These are phyloP conservation scores for Harpalus rufipes DNA, from an alignment of 2,888 invertebrate species.

Conservation along the genomic window DNA sequence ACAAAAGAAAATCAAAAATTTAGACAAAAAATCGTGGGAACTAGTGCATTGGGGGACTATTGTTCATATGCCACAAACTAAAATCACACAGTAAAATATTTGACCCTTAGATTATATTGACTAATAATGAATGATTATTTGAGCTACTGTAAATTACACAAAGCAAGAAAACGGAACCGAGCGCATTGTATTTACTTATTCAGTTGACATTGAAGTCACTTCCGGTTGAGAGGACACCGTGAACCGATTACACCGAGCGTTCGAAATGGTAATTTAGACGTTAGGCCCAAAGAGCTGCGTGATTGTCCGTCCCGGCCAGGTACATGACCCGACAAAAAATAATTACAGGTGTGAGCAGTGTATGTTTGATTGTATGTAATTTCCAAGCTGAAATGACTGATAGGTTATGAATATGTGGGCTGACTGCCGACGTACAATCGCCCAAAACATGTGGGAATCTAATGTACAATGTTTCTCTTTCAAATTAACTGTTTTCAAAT, in stretches of 20 bases:
- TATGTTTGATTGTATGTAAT: slow-evolving; percentile 55
- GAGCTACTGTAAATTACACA: slow-evolving; percentile 37
- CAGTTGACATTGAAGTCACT: slow-evolving; percentile 65
- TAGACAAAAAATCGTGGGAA: slow-evolving; percentile 65
- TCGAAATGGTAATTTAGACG: slow-evolving; percentile 51
- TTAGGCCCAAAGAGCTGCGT: slow-evolving; percentile 47
- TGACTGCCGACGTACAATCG: slow-evolving; percentile 12
- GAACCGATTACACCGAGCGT: slow-evolving; percentile 38
- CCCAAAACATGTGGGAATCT: slow-evolving; percentile 8
- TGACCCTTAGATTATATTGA: background rate
- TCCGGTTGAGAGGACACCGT: slow-evolving; percentile 62
- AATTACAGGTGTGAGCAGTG: slow-evolving; percentile 62
- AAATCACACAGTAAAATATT: slow-evolving; percentile 2
- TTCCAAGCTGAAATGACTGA: slow-evolving; percentile 55
- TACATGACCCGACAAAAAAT: slow-evolving; percentile 58
- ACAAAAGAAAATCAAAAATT: slow-evolving; percentile 61
- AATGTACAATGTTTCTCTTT: slow-evolving; percentile 1
- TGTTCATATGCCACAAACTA: slow-evolving; percentile 19
- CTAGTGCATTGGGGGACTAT: slow-evolving; percentile 47
- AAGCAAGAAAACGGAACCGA: slow-evolving; percentile 59
- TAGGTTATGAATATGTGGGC: slow-evolving; percentile 51
- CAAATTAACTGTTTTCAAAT: background rate
- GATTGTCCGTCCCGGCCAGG: slow-evolving; percentile 32
- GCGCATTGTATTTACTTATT: slow-evolving; percentile 62
- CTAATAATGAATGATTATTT: background rate